These are phyloP conservation scores for Coccyzus lansbergi DNA, from an alignment of 2,797 vertebrate species.

Conservation along the genomic window DNA sequence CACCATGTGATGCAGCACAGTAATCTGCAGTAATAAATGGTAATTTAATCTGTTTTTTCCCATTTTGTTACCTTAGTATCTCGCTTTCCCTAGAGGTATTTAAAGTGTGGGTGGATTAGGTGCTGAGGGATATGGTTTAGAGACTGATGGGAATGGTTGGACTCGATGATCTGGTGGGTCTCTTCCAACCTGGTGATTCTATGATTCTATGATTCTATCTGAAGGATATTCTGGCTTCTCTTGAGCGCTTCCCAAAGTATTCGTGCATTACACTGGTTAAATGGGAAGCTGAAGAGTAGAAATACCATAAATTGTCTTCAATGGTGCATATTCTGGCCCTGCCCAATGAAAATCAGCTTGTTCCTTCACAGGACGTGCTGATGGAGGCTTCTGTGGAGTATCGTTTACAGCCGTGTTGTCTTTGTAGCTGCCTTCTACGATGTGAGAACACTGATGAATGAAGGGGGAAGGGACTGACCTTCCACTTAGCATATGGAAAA, in stretches of 20 bases:
- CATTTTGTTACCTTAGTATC: neutral
- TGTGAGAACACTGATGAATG: conserved; percentile 64
- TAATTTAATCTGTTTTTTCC: neutral
- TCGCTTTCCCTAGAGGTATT: too few relatives aligned
- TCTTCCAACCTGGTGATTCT: too few relatives aligned
- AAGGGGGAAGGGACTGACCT: conserved; percentile 29
- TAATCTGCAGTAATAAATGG: neutral
- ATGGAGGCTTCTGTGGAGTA: conserved; percentile 41
- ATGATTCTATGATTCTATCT: too few relatives aligned
- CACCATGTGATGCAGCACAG: neutral
- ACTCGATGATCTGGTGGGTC: too few relatives aligned
- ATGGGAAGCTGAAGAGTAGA: neutral
- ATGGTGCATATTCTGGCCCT: neutral
- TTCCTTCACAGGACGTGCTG: neutral
- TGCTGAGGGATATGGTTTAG: too few relatives aligned
- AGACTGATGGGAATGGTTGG: too few relatives aligned
- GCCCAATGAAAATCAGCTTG: conserved; percentile 14
- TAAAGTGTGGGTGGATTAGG: too few relatives aligned
- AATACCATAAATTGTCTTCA: neutral
- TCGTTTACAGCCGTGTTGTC: conserved; percentile 34
- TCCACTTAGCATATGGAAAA: conserved; percentile 62
- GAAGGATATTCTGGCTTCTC: neutral
- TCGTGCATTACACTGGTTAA: neutral
- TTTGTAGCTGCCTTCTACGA: conserved; percentile 51
- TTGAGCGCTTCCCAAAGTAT: neutral